Base-by-base conservation (phyloP, 1,140 invertebrate species). In the Ephestia elutella region DNA sequence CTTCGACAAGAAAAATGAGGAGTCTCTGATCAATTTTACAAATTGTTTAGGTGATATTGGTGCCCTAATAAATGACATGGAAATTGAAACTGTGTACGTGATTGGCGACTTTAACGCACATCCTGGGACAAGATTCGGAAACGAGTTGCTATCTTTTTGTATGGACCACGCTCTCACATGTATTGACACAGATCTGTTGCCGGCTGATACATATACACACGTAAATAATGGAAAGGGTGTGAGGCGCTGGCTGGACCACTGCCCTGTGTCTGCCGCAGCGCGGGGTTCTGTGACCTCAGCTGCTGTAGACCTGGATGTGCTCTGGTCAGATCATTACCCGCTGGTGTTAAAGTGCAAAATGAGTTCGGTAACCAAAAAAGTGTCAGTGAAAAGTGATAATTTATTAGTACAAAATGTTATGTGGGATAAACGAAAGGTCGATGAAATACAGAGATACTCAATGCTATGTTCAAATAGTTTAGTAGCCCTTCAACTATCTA, bases 21-120 rank as follows among this genome's bases (percentile, higher is more conserved):
- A 25, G 21, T 25, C 21, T 2, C 21, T 25, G 21, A 25, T 25
- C 21, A 25, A 25, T 25, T 60, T 54, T 55, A 60, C 53, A 2
- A 51, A 55, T 5, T 49, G 20, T 30, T 15, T 56, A 3, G 20
- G 55, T n/a, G 8, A 17, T 17, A 19, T 55, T 15, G 32, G 17
- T 55, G 28, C 54, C 0, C 38, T 55, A 9, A 38, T 55, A 3
- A 28, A 55, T 0, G n/a, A 54, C 0, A 18, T 10, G 10, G 17
- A 38, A 11, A 25, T 57, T 5, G 55, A 57, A 15, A 11, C 38
- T 2, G 48, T 56, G 4, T 60, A 50, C 13, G 38, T 56, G 11
- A 10, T 60, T 3, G 59, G 59, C 9, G 59, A 60, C 9, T 60
- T 35, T n/a, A 60, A 60, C 35, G 59, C 59, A 1, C 59, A 60